Evolutionary conservation across 2,113 vertebrate genomes (phyloP).

Genomic region (Vidua macroura): DNA sequence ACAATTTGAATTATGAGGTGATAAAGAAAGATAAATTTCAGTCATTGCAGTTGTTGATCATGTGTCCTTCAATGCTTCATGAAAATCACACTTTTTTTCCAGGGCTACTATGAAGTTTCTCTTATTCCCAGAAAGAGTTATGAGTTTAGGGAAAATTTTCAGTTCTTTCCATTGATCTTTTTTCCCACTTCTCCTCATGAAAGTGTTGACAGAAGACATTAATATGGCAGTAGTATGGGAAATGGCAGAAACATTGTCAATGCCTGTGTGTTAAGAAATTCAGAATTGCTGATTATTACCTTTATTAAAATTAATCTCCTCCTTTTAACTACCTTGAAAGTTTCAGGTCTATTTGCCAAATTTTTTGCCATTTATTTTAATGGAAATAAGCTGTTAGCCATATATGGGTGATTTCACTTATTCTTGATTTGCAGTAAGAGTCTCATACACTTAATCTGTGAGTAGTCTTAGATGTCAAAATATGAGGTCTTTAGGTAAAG

Average conservation of each 20-base stretch:
- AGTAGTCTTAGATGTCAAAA: conserved; percentile 5
- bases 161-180: conserved; percentile 1
- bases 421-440: background rate
- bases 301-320: background rate
- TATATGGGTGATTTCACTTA: background rate
- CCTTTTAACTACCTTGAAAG: background rate
- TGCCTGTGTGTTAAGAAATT: background rate
- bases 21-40: conserved; percentile 48
- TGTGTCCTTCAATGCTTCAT: conserved; percentile 3
- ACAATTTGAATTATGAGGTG: conserved; percentile 18
- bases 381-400: background rate
- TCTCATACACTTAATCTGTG: background rate
- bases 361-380: background rate
- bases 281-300: background rate
- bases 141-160: background rate
- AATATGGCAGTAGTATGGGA: background rate
- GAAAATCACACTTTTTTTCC: conserved; percentile 4
- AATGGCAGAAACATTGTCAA: background rate
- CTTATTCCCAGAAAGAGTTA: conserved; percentile 18
- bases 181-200: background rate
- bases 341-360: background rate
- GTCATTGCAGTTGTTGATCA: background rate
- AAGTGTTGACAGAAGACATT: background rate
- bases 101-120: background rate
- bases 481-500: background rate